Percentiles rank a stretch among this genome's conserved stretches.
These are phyloP conservation scores for Megaustenia siamemsis DNA, from an alignment of 2,888 invertebrate genomes.

Conservation along the genomic window DNA sequence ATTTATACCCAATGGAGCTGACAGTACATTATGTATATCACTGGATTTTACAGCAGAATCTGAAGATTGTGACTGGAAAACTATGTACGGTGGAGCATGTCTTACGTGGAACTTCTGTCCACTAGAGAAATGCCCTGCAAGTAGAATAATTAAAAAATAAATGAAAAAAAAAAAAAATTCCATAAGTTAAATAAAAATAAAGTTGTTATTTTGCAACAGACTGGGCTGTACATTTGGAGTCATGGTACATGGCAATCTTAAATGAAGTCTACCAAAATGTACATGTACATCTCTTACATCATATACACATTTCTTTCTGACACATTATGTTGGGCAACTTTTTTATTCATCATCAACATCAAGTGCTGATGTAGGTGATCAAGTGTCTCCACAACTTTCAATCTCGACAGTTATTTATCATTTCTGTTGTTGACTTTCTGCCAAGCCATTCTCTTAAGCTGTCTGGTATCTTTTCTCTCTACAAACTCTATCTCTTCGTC, in stretches of 20 bases:
- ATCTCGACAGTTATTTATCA: no score
- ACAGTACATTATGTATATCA: conserved; percentile 72
- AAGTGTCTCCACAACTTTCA: no score
- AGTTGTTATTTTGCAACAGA: no score
- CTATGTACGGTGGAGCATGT: conserved; percentile 71
- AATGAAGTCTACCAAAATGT: no score
- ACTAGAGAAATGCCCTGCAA: conserved; percentile 19
- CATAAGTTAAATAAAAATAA: background rate
- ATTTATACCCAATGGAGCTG: conserved; percentile 62
- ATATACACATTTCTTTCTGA: background rate
- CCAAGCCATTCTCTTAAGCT: no score
- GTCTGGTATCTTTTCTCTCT: no score
- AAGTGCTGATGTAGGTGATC: no score
- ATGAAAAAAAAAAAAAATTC: background rate
- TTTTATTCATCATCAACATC: no score
- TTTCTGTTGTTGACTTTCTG: no score
- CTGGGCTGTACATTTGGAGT: no score
- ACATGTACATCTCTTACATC: background rate
- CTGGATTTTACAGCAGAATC: conserved; percentile 60
- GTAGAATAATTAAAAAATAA: conserved; percentile 13
- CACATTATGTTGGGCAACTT: background rate
- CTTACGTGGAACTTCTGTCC: conserved; percentile 68
- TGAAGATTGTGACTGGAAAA: conserved; percentile 65
- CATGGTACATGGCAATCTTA: no score
- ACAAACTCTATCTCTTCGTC: no score